Percentiles rank a stretch among this genome's conserved stretches.
These are phyloP conservation scores for Solen grandis DNA, from an alignment of 1,140 invertebrate genomes.

Conservation along the genomic window DNA sequence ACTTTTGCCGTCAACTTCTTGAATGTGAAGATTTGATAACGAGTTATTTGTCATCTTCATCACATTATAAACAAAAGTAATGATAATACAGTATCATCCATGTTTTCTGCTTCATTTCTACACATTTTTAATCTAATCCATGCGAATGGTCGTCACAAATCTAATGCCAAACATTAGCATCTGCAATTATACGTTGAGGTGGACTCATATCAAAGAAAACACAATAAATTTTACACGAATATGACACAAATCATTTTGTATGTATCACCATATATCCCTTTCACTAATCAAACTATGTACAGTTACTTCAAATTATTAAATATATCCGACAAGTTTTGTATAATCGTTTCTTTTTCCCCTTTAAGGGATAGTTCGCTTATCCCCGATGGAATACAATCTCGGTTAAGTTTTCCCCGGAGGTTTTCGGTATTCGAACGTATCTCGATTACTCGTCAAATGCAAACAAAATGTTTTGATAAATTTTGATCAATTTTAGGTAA, in stretches of 20 bases:
- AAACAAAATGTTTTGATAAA: constrained; percentile 52
- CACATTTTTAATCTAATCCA: not conserved
- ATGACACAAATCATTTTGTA: not conserved
- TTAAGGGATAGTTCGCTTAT: not conserved
- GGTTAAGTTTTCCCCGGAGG: not conserved
- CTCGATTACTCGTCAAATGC: constrained; percentile 12
- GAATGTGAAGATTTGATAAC: not conserved
- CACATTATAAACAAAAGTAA: not conserved
- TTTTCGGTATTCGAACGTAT: not conserved
- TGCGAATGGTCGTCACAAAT: not conserved
- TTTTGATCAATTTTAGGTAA: constrained; percentile 27
- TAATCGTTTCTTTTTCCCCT: not conserved
- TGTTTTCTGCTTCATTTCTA: not conserved
- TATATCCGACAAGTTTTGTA: not conserved
- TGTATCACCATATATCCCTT: not conserved
- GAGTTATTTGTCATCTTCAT: not conserved
- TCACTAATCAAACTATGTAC: not conserved
- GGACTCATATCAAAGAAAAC: no score
- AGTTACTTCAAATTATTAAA: not conserved
- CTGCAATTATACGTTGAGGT: no score
- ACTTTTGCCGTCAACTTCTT: not conserved
- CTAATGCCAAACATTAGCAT: no score
- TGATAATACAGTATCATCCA: not conserved
- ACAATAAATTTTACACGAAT: not conserved
- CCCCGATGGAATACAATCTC: not conserved